These are phyloP conservation scores for Scalopus aquaticus DNA, from an alignment of 2,113 vertebrate species.

Conservation along the genomic window DNA sequence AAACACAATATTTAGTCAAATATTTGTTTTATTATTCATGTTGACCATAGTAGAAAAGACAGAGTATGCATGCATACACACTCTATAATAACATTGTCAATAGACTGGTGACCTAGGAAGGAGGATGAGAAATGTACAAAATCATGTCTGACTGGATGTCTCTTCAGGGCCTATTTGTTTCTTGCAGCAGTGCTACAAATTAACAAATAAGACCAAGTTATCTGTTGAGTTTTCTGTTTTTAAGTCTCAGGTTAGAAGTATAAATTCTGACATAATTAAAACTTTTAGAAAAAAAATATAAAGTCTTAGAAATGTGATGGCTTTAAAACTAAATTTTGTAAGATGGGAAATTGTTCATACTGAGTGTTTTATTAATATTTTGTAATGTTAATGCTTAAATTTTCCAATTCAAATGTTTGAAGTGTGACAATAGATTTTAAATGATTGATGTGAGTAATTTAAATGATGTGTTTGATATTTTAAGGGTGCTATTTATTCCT, in stretches of 20 bases:
- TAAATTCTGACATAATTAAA: slow-evolving; percentile 2
- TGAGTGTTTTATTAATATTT: slow-evolving; percentile 39
- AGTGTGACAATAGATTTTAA: slow-evolving; percentile 56
- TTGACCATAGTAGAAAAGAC: slow-evolving; percentile 1
- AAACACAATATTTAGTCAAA: neutral
- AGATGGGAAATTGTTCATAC: neutral
- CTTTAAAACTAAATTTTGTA: slow-evolving; percentile 25
- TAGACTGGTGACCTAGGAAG: neutral
- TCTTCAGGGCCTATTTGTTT: neutral
- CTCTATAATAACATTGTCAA: neutral
- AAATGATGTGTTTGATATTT: slow-evolving; percentile 67
- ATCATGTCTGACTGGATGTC: neutral
- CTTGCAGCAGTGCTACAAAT: neutral
- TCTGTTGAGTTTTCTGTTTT: neutral
- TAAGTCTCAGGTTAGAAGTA: slow-evolving; percentile 1
- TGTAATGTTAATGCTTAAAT: slow-evolving; percentile 41
- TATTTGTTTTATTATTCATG: slow-evolving; percentile 21
- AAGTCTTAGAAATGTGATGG: neutral
- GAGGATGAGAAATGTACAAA: neutral
- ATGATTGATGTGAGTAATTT: slow-evolving; percentile 58
- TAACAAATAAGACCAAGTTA: neutral
- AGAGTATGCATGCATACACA: no score
- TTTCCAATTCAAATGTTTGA: slow-evolving; percentile 66
- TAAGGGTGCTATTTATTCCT: slow-evolving; percentile 65
- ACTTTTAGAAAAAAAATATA: neutral